Evolutionary conservation across 2,113 vertebrate genomes (phyloP).

Genomic region (Oxyruncus cristatus): DNA sequence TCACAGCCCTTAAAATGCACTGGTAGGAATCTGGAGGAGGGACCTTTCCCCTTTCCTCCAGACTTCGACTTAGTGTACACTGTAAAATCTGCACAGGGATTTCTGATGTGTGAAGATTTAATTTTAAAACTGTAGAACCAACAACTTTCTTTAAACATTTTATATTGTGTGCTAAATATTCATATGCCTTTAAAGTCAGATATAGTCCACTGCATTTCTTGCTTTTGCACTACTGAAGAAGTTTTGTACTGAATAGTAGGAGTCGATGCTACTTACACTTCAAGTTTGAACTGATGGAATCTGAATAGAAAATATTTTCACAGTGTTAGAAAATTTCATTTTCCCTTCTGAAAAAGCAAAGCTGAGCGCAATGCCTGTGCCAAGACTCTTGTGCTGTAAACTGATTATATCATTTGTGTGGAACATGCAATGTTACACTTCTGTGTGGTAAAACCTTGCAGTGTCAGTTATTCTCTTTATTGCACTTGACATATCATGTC

Average conservation of each 20-base stretch:
- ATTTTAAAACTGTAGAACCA: conserved; percentile 59
- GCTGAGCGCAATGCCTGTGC: conserved; percentile 61
- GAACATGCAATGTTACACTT: conserved; percentile 70
- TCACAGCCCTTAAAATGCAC: conserved; percentile 47
- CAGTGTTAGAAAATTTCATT: conserved; percentile 49
- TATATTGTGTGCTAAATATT: conserved; percentile 66
- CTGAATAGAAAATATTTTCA: conserved; percentile 67
- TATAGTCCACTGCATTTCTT: conserved; percentile 66
- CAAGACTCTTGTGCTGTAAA: conserved; percentile 69
- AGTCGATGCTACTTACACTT: conserved; percentile 69
- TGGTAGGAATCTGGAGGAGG: conserved; percentile 30
- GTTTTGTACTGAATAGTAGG: conserved; percentile 72
- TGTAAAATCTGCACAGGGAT: conserved; percentile 58
- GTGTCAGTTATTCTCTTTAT: conserved; percentile 55
- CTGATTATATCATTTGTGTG: conserved; percentile 69
- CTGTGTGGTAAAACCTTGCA: conserved; percentile 67
- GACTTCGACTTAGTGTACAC: conserved; percentile 25
- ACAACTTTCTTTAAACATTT: conserved; percentile 61
- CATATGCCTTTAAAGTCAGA: conserved; percentile 58
- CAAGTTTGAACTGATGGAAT: conserved; percentile 63
- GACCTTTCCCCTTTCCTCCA: background rate
- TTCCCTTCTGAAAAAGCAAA: conserved; percentile 56
- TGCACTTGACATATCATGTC: conserved; percentile 60
- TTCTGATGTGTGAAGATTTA: conserved; percentile 63
- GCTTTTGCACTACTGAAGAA: conserved; percentile 70